Evolutionary conservation across 2,888 invertebrate genomes (phyloP), one percentile per base, ranked within the genome.

Genomic region (Archaeoteleia sp.): DNA sequence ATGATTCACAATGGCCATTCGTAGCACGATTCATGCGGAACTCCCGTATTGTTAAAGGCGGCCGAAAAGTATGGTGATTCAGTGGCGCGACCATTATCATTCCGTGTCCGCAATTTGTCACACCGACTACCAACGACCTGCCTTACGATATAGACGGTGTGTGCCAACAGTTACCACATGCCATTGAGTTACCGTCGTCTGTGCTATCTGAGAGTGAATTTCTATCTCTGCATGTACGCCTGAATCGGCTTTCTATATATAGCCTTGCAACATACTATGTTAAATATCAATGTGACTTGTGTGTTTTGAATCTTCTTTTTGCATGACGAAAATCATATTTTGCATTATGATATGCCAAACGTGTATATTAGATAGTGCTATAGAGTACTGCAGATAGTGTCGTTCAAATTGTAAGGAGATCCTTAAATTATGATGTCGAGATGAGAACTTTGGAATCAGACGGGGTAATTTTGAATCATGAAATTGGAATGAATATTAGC

Each of bases 71-170:
- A 62, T 58, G 58, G 66, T 58, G 54, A 66, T 70, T 70, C 54
- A 58, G 66, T 61, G 58, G 54, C 35, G 40, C 46, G 61, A 62
- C 62, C 53, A 70, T 70, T 70, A 70, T 67, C 70, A 70, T 70
- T 70, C 70, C 70, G 35, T 66, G 66, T 70, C 61, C 55, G 58
- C 55, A 48, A 70, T 70, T 67, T 70, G 70, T 70, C 70, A 70
- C 70, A 67, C 62, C 40, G 61, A 46, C 61, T 61, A 61, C 61
- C 46, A 46, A 46, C 62, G 54, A 69, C 65, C 66, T 62, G 57
- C 39, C 29, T 25, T 29, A 40, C 53, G 58, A 57, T 70, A 70
- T 45, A 48, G 49, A 40, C 49, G 58, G 61, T 65, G 46, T 61
- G 61, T 70, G 69, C 69, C 70, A 70, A 70, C 66, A 62, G 39